Percentiles rank a stretch among this genome's conserved stretches.
phyloP scores from a whole-genome alignment of 1,140 invertebrate species.

The Papilio polytes region DNA sequence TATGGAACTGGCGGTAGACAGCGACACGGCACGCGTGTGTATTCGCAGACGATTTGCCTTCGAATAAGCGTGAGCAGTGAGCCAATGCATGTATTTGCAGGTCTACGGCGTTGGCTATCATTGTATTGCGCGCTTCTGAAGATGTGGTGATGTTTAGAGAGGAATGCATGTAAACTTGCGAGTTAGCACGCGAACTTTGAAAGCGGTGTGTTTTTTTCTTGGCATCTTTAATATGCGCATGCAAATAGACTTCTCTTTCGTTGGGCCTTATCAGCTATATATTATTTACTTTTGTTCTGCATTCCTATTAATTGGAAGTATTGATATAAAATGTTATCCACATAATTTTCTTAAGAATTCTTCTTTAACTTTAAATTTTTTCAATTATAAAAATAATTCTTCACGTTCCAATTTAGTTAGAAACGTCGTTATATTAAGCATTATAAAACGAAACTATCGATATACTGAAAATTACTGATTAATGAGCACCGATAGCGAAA shows the following conservation, averaged over 20 bases:
- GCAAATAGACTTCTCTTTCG: slow-evolving; percentile 37
- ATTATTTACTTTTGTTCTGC: slow-evolving; percentile 28
- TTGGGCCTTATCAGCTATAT: background rate
- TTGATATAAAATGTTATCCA: background rate
- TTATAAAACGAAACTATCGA: too few species aligned
- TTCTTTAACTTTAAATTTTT: too few species aligned
- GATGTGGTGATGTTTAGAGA: slow-evolving; percentile 44
- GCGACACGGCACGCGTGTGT: slow-evolving; percentile 57
- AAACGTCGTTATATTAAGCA: too few species aligned
- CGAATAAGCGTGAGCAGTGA: slow-evolving; percentile 54
- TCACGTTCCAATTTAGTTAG: too few species aligned
- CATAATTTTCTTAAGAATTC: background rate
- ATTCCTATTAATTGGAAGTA: background rate
- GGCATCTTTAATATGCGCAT: slow-evolving; percentile 27
- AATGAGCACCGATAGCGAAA: too few species aligned
- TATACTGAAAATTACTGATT: too few species aligned
- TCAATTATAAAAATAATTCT: too few species aligned
- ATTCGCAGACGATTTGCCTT: slow-evolving; percentile 57
- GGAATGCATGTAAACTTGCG: slow-evolving; percentile 33
- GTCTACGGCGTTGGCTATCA: background rate
- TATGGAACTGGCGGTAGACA: slow-evolving; percentile 64
- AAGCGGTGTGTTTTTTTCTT: slow-evolving; percentile 47
- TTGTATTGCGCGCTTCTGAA: slow-evolving; percentile 41
- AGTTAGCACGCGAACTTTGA: slow-evolving; percentile 58
- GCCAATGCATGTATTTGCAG: background rate